Base-by-base conservation (phyloP, 2,113 vertebrate species). In the Nesogale talazaci region DNA sequence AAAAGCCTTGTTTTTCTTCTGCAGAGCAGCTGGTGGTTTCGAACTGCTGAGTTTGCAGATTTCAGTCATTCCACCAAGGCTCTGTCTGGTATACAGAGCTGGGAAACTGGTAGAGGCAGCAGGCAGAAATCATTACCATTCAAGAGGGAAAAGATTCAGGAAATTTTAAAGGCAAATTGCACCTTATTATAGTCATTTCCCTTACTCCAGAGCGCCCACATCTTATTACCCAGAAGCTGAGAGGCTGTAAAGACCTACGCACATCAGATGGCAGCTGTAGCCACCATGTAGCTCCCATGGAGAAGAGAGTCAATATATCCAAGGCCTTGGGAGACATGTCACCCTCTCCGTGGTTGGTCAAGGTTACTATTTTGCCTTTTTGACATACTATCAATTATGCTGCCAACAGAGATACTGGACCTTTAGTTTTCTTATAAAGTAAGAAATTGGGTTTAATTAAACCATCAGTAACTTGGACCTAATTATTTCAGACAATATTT, bases 401-500 rank as follows among this genome's bases (percentile, higher is more conserved):
- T 99, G 99, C 98, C 98, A 97, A 94, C 97, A 98, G 96, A 97
- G 97, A 98, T 98, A 97, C 98, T 23, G 90, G 95, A 98, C 98
- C 98, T 98, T 98, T 97, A 97, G 98, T 98, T 98, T 98, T 98
- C 97, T 98, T 98, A 98, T 98, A 98, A 98, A 98, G 98, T 98
- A 98, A 98, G 98, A 99, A 98, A 98, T 97, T 97, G 90, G 94
- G 97, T 98, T 98, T 99, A 99, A 99, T 99, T 99, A 99, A 99
- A 99, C 98, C 98, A 98, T 98, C 98, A 98, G 98, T 99, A 99
- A 99, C 99, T 98, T 97, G 96, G 90, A 98, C 97, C 98, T 99
- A 99, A 99, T 99, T 99, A 99, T 99, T 98, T 99, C 98, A 98
- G 98, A 98, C 98, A 98, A 98, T 99, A 99, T 98, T 99, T 99